Base-by-base conservation (phyloP, 2,797 vertebrate genomes). In the Poecile montanus region DNA sequence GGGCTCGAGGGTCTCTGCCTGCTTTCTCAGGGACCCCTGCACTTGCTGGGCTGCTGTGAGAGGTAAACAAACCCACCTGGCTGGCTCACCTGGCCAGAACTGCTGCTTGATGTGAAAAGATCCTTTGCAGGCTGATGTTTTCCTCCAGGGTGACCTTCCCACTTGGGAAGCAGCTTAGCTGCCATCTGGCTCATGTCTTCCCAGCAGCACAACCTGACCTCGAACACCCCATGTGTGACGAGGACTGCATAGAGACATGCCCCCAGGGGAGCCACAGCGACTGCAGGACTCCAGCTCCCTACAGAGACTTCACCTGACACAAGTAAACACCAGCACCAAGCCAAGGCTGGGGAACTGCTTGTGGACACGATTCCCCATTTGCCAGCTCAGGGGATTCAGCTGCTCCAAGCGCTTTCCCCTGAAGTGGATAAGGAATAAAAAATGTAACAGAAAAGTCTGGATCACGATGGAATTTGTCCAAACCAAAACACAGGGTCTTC, bases 171-270 rank as follows among this genome's bases (percentile, higher is more conserved):
- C 4, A 7, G 40, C 74, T 84, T 62, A 50, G 45, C 71, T 79
- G 68, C 85, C 27, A 5, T 4, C 54, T 38, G 54, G 62, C 45
- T 70, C 74, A 42, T 57, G 40, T 19, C 57, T 62, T 38, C 45
- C 54, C 5, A 0, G 36, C 63, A 67, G 40, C 38, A 63, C 0
- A 2, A 14, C 30, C 45, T 32, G 74, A 48, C n/a, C 65, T 42
- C 53, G 34, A 9, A 9, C 63, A 26, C 32, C 17, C 27, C 36
- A 1, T 1, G 0, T 58, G 6, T 30, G 13, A 29, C 7, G 4
- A 10, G 42, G 22, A 22, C 36, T 36, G 53, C 16, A 4, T 2
- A 42, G 51, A 44, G 56, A 71, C 0, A 0, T 60, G 58, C 29
- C 44, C 89, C 76, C 26, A 16, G 42, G 47, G 47, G 53, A 42